phyloP scores from a whole-genome alignment of 1,140 invertebrate genomes.

The Halesus radiatus region DNA sequence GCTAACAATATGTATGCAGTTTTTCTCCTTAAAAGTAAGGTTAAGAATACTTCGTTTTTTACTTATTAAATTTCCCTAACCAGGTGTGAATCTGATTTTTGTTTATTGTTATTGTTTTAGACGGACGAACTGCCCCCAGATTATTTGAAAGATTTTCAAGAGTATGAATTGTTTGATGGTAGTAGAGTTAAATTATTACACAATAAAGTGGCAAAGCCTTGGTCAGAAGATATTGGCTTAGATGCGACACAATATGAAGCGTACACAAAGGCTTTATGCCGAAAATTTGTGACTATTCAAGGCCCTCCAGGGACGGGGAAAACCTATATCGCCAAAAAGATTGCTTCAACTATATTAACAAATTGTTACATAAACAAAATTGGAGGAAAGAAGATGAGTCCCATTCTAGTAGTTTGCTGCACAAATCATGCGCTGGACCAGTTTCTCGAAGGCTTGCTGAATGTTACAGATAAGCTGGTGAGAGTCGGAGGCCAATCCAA shows the following conservation, averaged over 20 bases:
- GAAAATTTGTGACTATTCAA: slow-evolving; percentile 83
- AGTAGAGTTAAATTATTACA: slow-evolving; percentile 54
- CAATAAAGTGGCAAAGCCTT: slow-evolving; percentile 63
- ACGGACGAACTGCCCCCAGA: background rate
- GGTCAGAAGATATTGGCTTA: slow-evolving; percentile 64
- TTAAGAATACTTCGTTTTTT: too few relatives aligned
- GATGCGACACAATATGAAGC: slow-evolving; percentile 75
- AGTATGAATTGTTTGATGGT: slow-evolving; percentile 19
- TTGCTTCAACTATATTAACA: slow-evolving; percentile 73
- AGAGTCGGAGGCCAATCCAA: slow-evolving; percentile 82
- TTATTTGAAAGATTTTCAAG: slow-evolving; percentile 50
- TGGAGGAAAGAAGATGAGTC: background rate
- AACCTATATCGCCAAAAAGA: slow-evolving; percentile 80
- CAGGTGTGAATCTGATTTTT: too few relatives aligned
- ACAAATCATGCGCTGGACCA: slow-evolving; percentile 93
- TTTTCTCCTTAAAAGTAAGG: too few relatives aligned
- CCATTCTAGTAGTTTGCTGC: slow-evolving; percentile 84
- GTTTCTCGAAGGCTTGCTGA: slow-evolving; percentile 82
- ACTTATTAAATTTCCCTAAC: too few relatives aligned
- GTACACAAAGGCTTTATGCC: slow-evolving; percentile 72
- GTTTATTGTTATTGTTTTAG: slow-evolving; percentile 1
- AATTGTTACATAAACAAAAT: slow-evolving; percentile 61
- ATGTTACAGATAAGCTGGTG: slow-evolving; percentile 73
- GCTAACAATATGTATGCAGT: too few relatives aligned
- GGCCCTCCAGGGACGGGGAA: slow-evolving; percentile 87